Evolutionary conservation across 2,113 vertebrate species (phyloP).

Genomic region (Callocephalon fimbriatum): DNA sequence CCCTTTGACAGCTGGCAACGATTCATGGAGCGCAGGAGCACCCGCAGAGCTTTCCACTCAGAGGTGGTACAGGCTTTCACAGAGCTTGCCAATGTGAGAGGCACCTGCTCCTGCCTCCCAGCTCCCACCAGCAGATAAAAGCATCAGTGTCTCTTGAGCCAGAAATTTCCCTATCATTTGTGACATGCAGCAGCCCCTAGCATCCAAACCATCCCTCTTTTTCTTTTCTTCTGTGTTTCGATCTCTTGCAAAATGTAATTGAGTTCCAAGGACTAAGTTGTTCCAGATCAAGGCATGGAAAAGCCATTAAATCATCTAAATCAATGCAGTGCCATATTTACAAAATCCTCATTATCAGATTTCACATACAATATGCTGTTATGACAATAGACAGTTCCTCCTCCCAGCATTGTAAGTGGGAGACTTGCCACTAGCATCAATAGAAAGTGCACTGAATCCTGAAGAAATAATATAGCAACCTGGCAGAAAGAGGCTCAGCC

Average conservation of each 20-base stretch:
- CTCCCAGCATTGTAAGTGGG: neutral
- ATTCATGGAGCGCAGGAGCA: neutral
- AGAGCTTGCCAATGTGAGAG: neutral
- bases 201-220: neutral
- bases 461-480: neutral
- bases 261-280: neutral
- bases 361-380: neutral
- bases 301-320: neutral
- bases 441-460: neutral
- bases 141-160: accelerated
- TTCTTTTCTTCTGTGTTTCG: neutral
- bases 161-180: neutral
- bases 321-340: neutral
- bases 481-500: neutral
- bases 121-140: neutral
- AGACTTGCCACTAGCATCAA: neutral
- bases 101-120: conserved; percentile 40
- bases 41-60: neutral
- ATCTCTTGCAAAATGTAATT: neutral
- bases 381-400: neutral
- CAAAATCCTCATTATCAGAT: neutral
- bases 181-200: neutral
- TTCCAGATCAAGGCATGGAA: neutral
- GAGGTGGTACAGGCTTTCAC: neutral
- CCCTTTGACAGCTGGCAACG: conserved; percentile 20